Percentiles rank a stretch among this genome's conserved stretches.
Evolutionary conservation across 2,888 invertebrate species (phyloP).

Genomic region (Nymphalis c-album): DNA sequence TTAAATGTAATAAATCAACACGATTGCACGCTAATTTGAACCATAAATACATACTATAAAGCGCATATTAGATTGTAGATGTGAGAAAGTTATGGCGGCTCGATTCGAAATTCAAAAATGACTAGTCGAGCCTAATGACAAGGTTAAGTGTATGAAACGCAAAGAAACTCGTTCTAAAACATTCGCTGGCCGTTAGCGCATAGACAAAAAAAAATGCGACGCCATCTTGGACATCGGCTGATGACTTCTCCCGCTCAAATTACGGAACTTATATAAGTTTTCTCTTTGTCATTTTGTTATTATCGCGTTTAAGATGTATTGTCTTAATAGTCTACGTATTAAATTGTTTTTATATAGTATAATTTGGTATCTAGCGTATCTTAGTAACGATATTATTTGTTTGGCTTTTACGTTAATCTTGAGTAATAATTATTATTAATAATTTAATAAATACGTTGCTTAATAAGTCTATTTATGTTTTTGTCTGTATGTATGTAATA

Average conservation of each 20-base stretch:
- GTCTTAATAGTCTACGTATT: no score
- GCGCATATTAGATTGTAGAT: conserved; percentile 7
- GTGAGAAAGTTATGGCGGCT: conserved; percentile 34
- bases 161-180: conserved; percentile 53
- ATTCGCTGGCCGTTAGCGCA: conserved; percentile 48
- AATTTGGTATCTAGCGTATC: no score
- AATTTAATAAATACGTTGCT: no score
- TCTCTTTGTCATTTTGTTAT: conserved; percentile 6
- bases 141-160: conserved; percentile 53
- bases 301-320: conserved; percentile 1
- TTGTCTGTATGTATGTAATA: no score
- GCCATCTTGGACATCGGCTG: conserved; percentile 48
- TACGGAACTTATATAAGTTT: conserved; percentile 25
- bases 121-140: conserved; percentile 52
- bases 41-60: conserved; percentile 1
- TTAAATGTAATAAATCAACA: conserved; percentile 32
- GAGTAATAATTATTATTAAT: no score
- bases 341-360: no score
- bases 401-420: no score
- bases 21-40: conserved; percentile 21
- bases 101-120: conserved; percentile 45
- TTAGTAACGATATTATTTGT: no score
- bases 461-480: no score
- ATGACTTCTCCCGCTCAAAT: conserved; percentile 44
- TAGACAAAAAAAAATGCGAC: conserved; percentile 50